Conservation (phyloP, 2,113 vertebrate genomes). For the Amphiprion ocellaris region DNA sequence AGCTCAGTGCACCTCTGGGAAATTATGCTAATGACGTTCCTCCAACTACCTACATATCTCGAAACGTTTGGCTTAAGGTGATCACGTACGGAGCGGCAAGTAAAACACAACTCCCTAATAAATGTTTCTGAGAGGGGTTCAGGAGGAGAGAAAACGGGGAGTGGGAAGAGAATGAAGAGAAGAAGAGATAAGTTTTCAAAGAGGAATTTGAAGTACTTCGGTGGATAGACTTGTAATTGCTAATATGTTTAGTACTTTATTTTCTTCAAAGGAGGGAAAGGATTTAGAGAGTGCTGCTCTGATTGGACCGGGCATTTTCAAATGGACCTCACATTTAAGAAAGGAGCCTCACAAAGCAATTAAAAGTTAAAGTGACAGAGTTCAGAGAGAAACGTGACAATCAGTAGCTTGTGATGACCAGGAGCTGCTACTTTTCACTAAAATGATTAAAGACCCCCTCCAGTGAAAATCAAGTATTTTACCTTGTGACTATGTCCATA, state of each 20-base stretch:
- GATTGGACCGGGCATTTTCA: not conserved
- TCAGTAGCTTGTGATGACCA: too few relatives aligned
- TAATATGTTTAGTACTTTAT: not conserved
- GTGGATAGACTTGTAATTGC: not conserved
- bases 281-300: not conserved
- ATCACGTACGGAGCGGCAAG: conserved; percentile 26
- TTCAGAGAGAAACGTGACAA: too few relatives aligned
- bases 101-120: conserved; percentile 15
- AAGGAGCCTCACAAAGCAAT: too few relatives aligned
- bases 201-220: not conserved
- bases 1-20: conserved; percentile 78
- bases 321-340: too few relatives aligned
- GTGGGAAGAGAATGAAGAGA: not conserved
- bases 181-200: not conserved
- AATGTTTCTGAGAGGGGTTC: conserved; percentile 22
- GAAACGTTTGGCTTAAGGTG: conserved; percentile 66
- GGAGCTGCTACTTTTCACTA: not conserved
- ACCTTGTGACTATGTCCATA: too few relatives aligned
- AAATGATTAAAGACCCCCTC: conserved; percentile 2
- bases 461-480: too few relatives aligned
- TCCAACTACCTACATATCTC: conserved; percentile 62
- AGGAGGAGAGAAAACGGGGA: not conserved
- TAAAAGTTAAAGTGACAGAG: too few relatives aligned
- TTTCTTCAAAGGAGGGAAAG: not conserved
- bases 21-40: conserved; percentile 79